Evolutionary conservation across 2,113 vertebrate species (phyloP).

Genomic region (Heptranchias perlo): DNA sequence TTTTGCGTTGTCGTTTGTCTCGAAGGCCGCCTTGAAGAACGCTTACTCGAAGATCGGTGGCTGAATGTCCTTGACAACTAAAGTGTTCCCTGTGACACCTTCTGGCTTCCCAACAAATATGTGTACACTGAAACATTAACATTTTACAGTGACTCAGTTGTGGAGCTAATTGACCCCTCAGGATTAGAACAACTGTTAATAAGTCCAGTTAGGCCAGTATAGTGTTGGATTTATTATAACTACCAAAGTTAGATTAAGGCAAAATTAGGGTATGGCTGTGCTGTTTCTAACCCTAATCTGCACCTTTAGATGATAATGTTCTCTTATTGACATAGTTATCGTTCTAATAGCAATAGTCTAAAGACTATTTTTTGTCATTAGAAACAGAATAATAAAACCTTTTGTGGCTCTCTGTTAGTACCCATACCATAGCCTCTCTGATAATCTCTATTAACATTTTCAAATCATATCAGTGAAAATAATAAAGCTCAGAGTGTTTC

Average conservation of each 20-base stretch:
- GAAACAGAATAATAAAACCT: neutral
- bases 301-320: neutral
- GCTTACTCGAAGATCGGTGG: no score
- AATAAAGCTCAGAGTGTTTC: neutral
- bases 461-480: neutral
- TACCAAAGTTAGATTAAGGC: neutral
- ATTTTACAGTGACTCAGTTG: neutral
- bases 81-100: no score
- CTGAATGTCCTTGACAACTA: no score
- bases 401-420: neutral
- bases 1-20: no score
- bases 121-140: neutral
- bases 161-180: neutral
- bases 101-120: neutral
- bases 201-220: no score
- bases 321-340: neutral
- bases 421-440: neutral
- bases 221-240: neutral
- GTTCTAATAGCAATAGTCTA: neutral
- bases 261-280: neutral
- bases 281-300: neutral
- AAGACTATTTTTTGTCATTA: neutral
- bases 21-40: no score
- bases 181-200: constrained; percentile 6
- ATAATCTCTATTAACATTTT: neutral